phyloP scores from a whole-genome alignment of 1,140 invertebrate genomes.

The Schlechtendalia chinensis region DNA sequence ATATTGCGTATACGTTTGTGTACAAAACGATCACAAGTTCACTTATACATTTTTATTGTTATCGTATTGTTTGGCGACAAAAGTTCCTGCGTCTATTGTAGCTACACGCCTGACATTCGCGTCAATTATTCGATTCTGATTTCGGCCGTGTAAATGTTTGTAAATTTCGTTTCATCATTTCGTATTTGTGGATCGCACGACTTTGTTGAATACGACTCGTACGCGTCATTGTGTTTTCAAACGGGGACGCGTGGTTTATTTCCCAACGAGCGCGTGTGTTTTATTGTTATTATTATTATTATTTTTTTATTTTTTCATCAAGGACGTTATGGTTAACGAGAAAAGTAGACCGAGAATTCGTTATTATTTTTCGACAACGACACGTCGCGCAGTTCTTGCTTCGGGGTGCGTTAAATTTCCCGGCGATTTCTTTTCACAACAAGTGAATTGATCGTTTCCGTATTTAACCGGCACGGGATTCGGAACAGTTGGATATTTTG shows the following conservation, averaged over 20 bases:
- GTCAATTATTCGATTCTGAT: no score
- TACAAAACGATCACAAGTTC: no score
- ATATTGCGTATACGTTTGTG: no score
- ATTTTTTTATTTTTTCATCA: background rate
- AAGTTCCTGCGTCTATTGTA: no score
- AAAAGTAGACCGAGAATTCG: slow-evolving; percentile 20
- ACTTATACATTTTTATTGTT: no score
- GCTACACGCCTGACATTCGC: no score
- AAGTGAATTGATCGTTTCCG: background rate
- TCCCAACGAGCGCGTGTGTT: background rate
- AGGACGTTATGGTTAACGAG: background rate
- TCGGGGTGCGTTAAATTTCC: background rate
- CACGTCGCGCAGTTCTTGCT: background rate
- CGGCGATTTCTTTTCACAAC: background rate
- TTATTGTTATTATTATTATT: no score
- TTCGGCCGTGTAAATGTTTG: no score
- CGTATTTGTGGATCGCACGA: no score
- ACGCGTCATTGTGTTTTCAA: background rate
- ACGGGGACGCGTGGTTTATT: background rate
- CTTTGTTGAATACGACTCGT: no score
- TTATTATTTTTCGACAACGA: background rate
- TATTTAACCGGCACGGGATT: background rate
- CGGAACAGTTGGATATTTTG: slow-evolving; percentile 23
- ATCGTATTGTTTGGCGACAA: no score
- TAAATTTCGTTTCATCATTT: no score